Conservation (phyloP, 2,888 invertebrate genomes). For the Darwinula stevensoni region DNA sequence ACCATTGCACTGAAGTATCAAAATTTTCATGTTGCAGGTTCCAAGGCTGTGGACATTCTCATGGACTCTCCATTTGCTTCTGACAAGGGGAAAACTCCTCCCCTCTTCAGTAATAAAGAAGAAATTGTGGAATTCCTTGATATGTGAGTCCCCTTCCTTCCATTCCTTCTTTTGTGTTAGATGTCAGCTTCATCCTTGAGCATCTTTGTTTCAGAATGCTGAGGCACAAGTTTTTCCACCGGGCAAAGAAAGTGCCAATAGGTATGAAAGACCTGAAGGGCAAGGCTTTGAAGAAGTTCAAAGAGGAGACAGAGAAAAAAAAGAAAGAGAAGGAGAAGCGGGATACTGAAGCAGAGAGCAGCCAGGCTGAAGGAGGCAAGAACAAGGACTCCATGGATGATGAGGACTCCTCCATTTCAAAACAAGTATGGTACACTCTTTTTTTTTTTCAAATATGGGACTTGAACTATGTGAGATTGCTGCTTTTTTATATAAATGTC, state of each 20-base stretch:
- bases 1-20: no score
- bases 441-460: no score
- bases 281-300: conserved; percentile 18
- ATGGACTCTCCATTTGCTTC: conserved; percentile 68
- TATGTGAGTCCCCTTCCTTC: conserved; percentile 14
- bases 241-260: conserved; percentile 59
- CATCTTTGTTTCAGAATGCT: conserved; percentile 31
- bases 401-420: conserved; percentile 14
- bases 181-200: not conserved
- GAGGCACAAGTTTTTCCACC: conserved; percentile 75
- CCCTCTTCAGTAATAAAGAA: conserved; percentile 47
- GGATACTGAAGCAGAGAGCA: conserved; percentile 21
- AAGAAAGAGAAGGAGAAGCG: conserved; percentile 18
- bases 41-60: conserved; percentile 66
- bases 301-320: conserved; percentile 19
- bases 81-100: conserved; percentile 18
- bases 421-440: conserved; percentile 7
- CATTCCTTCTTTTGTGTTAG: conserved; percentile 3
- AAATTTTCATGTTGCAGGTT: conserved; percentile 15
- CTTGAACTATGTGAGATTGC: not conserved
- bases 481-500: no score
- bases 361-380: conserved; percentile 6
- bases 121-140: conserved; percentile 51
- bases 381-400: conserved; percentile 7
- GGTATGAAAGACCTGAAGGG: conserved; percentile 28